Evolutionary conservation across 2,113 vertebrate species (phyloP).

Genomic region (Rattus norvegicus): DNA sequence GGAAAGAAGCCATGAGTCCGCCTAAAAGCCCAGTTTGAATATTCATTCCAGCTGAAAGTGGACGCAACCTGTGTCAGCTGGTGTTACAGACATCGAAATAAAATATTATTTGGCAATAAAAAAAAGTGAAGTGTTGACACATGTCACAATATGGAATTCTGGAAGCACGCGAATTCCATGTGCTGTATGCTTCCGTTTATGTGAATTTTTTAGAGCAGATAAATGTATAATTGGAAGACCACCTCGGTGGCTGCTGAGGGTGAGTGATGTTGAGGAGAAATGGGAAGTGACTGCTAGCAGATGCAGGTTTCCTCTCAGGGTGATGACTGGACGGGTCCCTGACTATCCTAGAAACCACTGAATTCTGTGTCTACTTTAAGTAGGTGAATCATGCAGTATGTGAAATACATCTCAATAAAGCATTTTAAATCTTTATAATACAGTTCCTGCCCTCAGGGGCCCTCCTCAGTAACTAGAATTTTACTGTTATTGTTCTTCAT

Average conservation of each 20-base stretch:
- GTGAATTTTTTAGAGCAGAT: constrained; percentile 30
- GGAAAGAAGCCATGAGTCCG: constrained; percentile 28
- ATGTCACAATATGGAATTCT: background rate
- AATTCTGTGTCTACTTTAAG: constrained; percentile 46
- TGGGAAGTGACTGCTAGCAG: background rate
- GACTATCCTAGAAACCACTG: constrained; percentile 43
- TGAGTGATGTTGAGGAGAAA: background rate
- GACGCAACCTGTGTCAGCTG: background rate
- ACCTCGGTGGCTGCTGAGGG: background rate
- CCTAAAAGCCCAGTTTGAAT: constrained; percentile 52
- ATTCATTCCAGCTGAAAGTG: constrained; percentile 9
- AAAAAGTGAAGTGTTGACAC: constrained; percentile 1
- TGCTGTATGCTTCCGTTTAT: constrained; percentile 38
- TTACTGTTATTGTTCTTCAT: background rate
- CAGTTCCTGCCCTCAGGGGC: constrained; percentile 3
- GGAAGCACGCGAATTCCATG: background rate
- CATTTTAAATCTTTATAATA: constrained; percentile 51
- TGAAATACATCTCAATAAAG: constrained; percentile 66
- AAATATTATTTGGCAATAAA: constrained; percentile 61
- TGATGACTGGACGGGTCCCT: background rate
- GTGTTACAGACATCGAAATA: constrained; percentile 20
- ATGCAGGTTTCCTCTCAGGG: background rate
- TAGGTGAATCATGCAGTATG: constrained; percentile 40
- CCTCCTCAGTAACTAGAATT: constrained; percentile 12
- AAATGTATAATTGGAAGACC: background rate